Evolutionary conservation across 2,888 invertebrate species (phyloP).

Genomic region (Lycia hirtaria): DNA sequence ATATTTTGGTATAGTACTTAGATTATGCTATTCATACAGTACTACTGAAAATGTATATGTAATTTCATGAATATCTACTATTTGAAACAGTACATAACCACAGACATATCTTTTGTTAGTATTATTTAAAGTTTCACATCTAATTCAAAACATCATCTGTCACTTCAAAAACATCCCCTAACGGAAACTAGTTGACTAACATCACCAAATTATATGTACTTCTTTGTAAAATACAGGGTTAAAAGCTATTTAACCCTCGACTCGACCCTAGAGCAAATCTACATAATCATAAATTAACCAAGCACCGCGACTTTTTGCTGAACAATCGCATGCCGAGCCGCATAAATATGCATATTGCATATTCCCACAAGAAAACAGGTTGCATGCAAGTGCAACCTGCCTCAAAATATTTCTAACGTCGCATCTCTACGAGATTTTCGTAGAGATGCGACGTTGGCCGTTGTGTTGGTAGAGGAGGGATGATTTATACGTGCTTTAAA

Average conservation of each 20-base stretch:
- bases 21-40: too few species aligned
- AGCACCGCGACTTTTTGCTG: slow-evolving; percentile 62
- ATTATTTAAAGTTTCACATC: too few species aligned
- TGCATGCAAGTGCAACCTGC: slow-evolving; percentile 61
- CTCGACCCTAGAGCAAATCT: slow-evolving; percentile 53
- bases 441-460: too few species aligned
- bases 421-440: slow-evolving; percentile 10
- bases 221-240: slow-evolving; percentile 46
- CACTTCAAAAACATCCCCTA: slow-evolving; percentile 7
- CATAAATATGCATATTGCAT: slow-evolving; percentile 34
- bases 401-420: slow-evolving; percentile 47
- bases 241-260: slow-evolving; percentile 35
- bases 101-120: too few species aligned
- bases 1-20: too few species aligned
- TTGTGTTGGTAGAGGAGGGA: slow-evolving; percentile 49
- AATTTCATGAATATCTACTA: too few species aligned
- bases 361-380: slow-evolving; percentile 70
- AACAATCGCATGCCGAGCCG: slow-evolving; percentile 53
- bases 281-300: slow-evolving; percentile 76
- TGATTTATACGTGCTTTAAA: slow-evolving; percentile 11
- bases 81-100: too few species aligned
- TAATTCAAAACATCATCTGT: too few species aligned
- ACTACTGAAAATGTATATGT: too few species aligned
- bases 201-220: slow-evolving; percentile 33
- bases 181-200: slow-evolving; percentile 18